These are phyloP conservation scores for Orchestes rusci DNA, from an alignment of 2,888 invertebrate species.

Conservation along the genomic window DNA sequence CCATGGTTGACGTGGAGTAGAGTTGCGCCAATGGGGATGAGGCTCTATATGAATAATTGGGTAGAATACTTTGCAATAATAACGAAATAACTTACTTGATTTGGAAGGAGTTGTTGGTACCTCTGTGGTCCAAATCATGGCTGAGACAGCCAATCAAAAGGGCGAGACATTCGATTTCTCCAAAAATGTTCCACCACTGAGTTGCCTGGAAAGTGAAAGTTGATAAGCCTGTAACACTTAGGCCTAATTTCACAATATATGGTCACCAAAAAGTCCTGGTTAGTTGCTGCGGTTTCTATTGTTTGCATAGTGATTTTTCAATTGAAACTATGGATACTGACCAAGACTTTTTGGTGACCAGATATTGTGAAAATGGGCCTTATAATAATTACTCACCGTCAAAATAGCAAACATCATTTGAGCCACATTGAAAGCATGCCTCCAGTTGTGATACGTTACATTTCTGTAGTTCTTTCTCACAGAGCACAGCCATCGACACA, in stretches of 20 bases:
- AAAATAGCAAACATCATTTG: slow-evolving; percentile 97
- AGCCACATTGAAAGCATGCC: slow-evolving; percentile 94
- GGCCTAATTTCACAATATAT: no score
- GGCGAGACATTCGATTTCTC: slow-evolving; percentile 85
- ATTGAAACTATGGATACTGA: no score
- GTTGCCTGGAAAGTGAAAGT: slow-evolving; percentile 64
- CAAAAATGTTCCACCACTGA: slow-evolving; percentile 89
- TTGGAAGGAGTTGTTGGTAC: slow-evolving; percentile 96
- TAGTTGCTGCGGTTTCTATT: no score
- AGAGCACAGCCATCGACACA: slow-evolving; percentile 86
- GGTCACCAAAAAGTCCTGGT: no score
- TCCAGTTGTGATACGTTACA: slow-evolving; percentile 94
- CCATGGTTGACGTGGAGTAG: slow-evolving; percentile 94
- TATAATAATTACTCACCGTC: slow-evolving; percentile 55
- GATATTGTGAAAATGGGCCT: no score
- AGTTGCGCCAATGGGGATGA: slow-evolving; percentile 85
- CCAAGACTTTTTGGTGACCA: no score
- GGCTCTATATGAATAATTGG: slow-evolving; percentile 63
- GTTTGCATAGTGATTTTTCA: no score
- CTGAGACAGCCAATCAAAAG: slow-evolving; percentile 89
- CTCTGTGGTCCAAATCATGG: slow-evolving; percentile 92
- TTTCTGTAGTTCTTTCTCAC: slow-evolving; percentile 93
- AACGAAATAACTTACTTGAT: slow-evolving; percentile 67
- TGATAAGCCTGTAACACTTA: no score
- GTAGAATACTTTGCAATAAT: neutral